Base-by-base conservation (phyloP, 1,140 invertebrate species). In the Lucilia sericata region DNA sequence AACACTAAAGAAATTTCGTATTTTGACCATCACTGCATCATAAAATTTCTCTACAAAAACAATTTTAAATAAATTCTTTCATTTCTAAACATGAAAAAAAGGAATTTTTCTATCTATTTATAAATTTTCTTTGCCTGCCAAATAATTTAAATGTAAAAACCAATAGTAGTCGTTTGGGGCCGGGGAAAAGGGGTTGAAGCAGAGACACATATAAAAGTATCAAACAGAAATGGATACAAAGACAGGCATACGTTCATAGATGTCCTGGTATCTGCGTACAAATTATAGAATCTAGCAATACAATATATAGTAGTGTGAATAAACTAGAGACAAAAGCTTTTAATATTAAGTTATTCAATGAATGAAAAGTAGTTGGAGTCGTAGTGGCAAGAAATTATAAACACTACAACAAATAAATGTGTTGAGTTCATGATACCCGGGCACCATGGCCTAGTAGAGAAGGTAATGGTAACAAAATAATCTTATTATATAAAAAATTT, bases 61-160 rank as follows among this genome's bases (percentile, higher is more conserved):
- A 60, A 60, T 60, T 60, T 60, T n/a, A 60, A 60, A 60, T 60
- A 60, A 60, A n/a, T 60, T 60, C 55, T n/a, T 14, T 14, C 42
- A 42, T 42, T 42, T 42, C 42, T 42, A 42, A 8, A n/a, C 17
- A n/a, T 60, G n/a, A 60, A 17, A 17, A 60, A 60, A 14, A 14
- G 55, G 14, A 30, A 30, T n/a, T 60, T 60, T 60, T n/a, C 55
- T 14, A n/a, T 60, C n/a, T 60, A 5, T 42, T 42, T 42, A 42
- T 42, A 42, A 1, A 42, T 42, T 42, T 42, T 42, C 42, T 42
- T 42, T 42, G 2, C 42, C n/a, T 60, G n/a, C 55, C 17, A 60
- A 60, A 14, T 60, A 60, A 60, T 60, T 60, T 60, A 60, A 60
- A 60, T 60, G 55, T 60, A 14, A 60, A 60, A 60, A 60, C 55